Conservation (phyloP, 1,140 invertebrate species). For the Lepidurus arcticus region DNA sequence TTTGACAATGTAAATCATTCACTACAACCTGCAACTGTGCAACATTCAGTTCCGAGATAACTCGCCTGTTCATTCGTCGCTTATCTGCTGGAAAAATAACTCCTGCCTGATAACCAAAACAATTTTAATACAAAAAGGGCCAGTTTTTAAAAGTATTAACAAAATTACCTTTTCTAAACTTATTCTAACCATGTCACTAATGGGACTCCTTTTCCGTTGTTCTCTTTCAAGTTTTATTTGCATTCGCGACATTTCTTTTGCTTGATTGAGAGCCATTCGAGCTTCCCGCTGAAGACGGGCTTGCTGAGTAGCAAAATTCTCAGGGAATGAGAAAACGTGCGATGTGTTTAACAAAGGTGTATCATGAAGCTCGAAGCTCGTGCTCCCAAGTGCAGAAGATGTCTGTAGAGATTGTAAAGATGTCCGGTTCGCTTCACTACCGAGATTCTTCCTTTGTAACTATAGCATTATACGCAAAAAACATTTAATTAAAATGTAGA, state of each 20-base stretch:
- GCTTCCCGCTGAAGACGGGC: conserved; percentile 82
- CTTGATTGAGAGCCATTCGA: conserved; percentile 79
- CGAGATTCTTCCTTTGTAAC: neutral
- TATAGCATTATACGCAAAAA: neutral
- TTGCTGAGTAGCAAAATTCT: conserved; percentile 71
- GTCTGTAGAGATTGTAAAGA: neutral
- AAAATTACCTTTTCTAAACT: conserved; percentile 61
- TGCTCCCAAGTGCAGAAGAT: too few species aligned
- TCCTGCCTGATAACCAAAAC: conserved; percentile 57
- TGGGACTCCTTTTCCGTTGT: conserved; percentile 69
- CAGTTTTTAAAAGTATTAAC: neutral
- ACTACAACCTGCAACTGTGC: conserved; percentile 92
- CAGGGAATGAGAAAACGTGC: neutral
- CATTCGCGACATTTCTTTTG: conserved; percentile 84
- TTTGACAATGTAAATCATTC: conserved; percentile 87
- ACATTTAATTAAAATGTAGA: too few species aligned
- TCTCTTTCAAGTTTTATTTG: conserved; percentile 87
- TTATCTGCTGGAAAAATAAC: conserved; percentile 73
- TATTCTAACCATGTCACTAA: conserved; percentile 72
- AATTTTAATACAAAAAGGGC: conserved; percentile 16
- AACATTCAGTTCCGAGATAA: conserved; percentile 86
- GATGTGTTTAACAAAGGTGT: neutral
- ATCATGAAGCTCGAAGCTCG: too few species aligned
- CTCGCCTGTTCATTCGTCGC: conserved; percentile 68
- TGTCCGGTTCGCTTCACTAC: neutral